Evolutionary conservation across 2,797 vertebrate species (phyloP), one percentile per base, ranked within the genome.

Genomic region (Sciurus carolinensis): DNA sequence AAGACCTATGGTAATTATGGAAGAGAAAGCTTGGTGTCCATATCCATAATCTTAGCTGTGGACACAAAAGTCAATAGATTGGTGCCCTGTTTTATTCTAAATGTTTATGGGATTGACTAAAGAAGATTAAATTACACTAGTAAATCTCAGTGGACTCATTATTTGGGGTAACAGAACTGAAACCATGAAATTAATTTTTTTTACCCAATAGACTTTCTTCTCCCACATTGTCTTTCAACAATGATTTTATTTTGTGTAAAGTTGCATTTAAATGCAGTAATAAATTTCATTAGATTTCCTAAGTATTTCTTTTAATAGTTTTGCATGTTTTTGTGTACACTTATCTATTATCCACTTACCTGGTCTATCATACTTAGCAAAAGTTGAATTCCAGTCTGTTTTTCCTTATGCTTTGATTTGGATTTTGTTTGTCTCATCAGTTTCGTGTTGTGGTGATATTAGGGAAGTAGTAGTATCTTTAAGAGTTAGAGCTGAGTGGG

Each of bases 171-270:
- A 76, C 18, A 94, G n/a, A 88, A 73, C 2, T 82, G 64, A 96
- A 88, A 71, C 44, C 30, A 82, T 73, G 26, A 95, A 79, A 71
- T 92, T 81, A 90, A 91, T 39, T 95, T 97, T 39, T 96, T 97
- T 81, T 86, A 20, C 30, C 26, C 75, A 76, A 77, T 85, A 36
- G 62, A 80, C 18, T 90, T 95, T 44, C 42, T 88, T 69, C 9
- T 47, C 39, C 30, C 13, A 94, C 2, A 36, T 85, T 80, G n/a
- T 72, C 5, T 73, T 89, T 95, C 84, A 91, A 89, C 20, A 83
- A 18, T 84, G n/a, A 1, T 90, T 91, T 87, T 59, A 50, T 52
- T 87, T 82, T 28, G 59, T 83, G 30, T 39, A 94, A 94, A 87
- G 86, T 67, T 36, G 1, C 24, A 92, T 62, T 52, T 52, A 15